A percentile compares a stretch with the other conserved stretches of the same genome.
Evolutionary conservation across 2,888 invertebrate genomes (phyloP).

Genomic region (Lasioglossum pauxillum): DNA sequence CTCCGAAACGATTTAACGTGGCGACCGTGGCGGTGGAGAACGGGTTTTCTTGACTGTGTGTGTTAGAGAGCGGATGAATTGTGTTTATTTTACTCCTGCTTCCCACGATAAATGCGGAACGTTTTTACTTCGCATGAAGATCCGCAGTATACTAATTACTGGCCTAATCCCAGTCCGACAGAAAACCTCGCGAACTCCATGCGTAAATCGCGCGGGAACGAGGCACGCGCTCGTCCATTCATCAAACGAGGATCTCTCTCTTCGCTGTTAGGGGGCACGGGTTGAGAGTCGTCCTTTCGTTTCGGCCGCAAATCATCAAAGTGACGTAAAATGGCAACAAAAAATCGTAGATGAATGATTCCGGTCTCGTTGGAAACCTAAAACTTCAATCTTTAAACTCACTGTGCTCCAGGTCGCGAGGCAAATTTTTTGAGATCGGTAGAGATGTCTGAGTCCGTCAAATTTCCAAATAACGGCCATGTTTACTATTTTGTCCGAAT

Average conservation of each 20-base stretch:
- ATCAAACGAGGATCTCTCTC: not conserved
- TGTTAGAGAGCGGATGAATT: too few relatives aligned
- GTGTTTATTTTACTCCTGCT: too few relatives aligned
- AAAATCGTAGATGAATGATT: not conserved
- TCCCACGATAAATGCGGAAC: too few relatives aligned
- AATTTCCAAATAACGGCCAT: rapidly evolving
- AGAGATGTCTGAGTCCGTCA: not conserved
- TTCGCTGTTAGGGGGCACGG: not conserved
- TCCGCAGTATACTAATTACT: too few relatives aligned
- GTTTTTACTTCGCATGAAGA: too few relatives aligned
- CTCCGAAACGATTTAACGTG: not conserved
- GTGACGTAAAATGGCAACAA: not conserved
- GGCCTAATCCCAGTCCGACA: too few relatives aligned
- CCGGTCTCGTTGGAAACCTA: not conserved
- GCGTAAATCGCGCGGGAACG: slow-evolving; percentile 26
- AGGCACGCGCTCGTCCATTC: slow-evolving; percentile 27
- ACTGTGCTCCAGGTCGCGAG: rapidly evolving
- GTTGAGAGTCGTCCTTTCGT: slow-evolving; percentile 18
- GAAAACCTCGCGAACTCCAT: not conserved
- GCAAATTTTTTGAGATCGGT: not conserved
- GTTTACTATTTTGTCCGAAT: not conserved
- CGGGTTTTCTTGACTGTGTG: too few relatives aligned
- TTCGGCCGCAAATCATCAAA: slow-evolving; percentile 34
- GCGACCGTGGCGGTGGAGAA: not conserved
- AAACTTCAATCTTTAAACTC: not conserved